Percentiles rank a stretch among this genome's conserved stretches.
These are phyloP conservation scores for Proterorhinus semilunaris DNA, from an alignment of 2,113 vertebrate genomes.

Conservation along the genomic window DNA sequence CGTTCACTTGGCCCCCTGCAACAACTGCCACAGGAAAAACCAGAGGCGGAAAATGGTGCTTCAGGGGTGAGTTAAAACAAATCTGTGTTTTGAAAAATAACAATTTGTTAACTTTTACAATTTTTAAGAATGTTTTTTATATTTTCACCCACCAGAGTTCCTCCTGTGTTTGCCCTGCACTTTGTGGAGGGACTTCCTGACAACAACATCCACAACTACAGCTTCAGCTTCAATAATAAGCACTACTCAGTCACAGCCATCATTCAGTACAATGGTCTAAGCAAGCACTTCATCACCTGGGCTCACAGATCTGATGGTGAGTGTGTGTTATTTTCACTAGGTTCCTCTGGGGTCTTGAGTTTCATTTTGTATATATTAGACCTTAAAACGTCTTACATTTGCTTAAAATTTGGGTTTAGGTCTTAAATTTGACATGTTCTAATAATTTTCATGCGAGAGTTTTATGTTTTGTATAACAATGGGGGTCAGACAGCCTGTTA, in stretches of 20 bases:
- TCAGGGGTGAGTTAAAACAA: conserved; percentile 76
- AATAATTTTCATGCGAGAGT: no score
- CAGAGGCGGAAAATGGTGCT: conserved; percentile 83
- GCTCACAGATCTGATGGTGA: conserved; percentile 79
- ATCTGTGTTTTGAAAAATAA: no score
- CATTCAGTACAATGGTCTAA: conserved; percentile 79
- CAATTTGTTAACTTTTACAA: no score
- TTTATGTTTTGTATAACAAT: no score
- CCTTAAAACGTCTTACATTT: no score
- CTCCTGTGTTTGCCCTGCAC: conserved; percentile 84
- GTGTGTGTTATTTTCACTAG: conserved; percentile 37
- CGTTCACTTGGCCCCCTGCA: conserved; percentile 79
- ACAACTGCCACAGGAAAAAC: conserved; percentile 74
- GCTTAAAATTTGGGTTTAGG: no score
- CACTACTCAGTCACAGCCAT: conserved; percentile 78
- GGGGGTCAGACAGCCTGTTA: no score
- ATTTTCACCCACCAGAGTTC: conserved; percentile 71
- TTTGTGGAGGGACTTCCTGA: conserved; percentile 88
- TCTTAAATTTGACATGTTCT: no score
- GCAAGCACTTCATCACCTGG: conserved; percentile 90
- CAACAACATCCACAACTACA: conserved; percentile 75
- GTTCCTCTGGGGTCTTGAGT: no score
- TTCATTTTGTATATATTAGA: not conserved
- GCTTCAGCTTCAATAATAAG: conserved; percentile 79
- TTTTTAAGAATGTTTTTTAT: not conserved